Evolutionary conservation across 1,140 invertebrate genomes (phyloP).

Genomic region (Cydia strobilella): DNA sequence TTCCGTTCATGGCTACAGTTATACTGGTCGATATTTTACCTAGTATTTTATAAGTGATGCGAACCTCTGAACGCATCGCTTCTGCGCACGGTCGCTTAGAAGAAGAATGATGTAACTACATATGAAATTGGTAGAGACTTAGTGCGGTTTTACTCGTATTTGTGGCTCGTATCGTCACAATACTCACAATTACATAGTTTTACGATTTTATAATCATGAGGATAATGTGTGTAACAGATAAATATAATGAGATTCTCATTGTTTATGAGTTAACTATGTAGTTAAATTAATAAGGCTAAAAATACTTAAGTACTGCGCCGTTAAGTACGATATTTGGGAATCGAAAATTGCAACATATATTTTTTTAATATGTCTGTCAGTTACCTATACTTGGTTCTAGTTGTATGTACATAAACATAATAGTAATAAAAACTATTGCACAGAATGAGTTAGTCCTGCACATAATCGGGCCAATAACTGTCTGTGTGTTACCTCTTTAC

Average conservation of each 20-base stretch:
- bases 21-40: background rate
- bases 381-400: too few species aligned
- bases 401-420: too few species aligned
- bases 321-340: too few species aligned
- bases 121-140: background rate
- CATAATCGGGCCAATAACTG: too few species aligned
- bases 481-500: too few species aligned
- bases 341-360: too few species aligned
- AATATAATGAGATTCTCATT: slow-evolving; percentile 15
- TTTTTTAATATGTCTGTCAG: too few species aligned
- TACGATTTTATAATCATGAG: slow-evolving; percentile 4
- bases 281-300: background rate
- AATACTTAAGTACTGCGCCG: background rate
- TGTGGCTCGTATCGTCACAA: background rate
- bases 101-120: background rate
- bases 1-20: background rate
- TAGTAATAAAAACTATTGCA: too few species aligned
- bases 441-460: too few species aligned
- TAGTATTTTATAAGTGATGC: background rate
- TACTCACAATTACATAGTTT: background rate
- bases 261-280: background rate
- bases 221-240: slow-evolving; percentile 8
- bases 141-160: background rate
- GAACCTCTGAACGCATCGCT: background rate
- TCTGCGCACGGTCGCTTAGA: background rate